Percentiles rank a stretch among this genome's conserved stretches.
Evolutionary conservation across 1,140 invertebrate species (phyloP).

Genomic region (Yoshiicerus persimilis): DNA sequence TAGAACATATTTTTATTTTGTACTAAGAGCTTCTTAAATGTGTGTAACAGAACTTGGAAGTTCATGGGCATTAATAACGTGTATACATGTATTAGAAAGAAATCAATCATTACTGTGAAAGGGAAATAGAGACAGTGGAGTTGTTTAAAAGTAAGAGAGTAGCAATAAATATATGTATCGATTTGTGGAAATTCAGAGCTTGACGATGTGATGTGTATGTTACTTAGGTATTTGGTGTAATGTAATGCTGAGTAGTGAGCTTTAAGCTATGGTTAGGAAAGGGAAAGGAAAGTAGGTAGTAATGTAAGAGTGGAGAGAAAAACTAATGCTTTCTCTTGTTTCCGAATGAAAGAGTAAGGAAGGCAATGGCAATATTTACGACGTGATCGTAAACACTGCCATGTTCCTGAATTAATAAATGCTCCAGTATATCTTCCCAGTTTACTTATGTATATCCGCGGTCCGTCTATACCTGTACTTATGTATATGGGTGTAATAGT

Average conservation of each 20-base stretch:
- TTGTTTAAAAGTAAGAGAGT: neutral
- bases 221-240: neutral
- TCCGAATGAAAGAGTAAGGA: neutral
- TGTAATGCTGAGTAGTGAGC: neutral
- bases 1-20: too few relatives aligned
- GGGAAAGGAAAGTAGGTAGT: neutral
- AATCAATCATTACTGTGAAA: neutral
- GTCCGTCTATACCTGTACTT: neutral
- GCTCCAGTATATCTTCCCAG: neutral
- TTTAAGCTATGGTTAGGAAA: neutral
- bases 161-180: neutral
- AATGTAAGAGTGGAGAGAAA: neutral
- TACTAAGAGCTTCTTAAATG: too few relatives aligned
- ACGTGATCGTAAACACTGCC: constrained; percentile 15
- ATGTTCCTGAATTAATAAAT: constrained; percentile 21
- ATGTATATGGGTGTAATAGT: neutral
- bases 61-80: neutral
- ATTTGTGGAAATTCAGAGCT: neutral
- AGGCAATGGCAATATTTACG: neutral
- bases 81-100: neutral
- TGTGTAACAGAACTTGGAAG: too few relatives aligned
- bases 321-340: neutral
- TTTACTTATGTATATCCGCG: neutral
- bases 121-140: neutral
- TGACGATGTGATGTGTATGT: neutral